These are phyloP conservation scores for Andrena minutula DNA, from an alignment of 2,888 invertebrate genomes.

Conservation along the genomic window DNA sequence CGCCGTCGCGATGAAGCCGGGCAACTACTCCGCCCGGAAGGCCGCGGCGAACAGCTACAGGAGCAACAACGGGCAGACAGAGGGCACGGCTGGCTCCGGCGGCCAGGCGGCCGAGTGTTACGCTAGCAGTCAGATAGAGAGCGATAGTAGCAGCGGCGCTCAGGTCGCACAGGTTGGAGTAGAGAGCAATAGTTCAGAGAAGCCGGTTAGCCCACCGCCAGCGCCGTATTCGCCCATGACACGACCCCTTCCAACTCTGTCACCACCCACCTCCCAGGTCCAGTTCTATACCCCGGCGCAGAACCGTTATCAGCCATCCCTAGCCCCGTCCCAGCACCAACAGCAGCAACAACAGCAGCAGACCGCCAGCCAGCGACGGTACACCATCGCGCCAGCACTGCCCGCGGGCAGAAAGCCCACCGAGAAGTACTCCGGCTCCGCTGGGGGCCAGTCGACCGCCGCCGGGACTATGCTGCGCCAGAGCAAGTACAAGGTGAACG, in stretches of 20 bases:
- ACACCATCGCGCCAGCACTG: slow-evolving; percentile 61
- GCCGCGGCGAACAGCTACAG: slow-evolving; percentile 52
- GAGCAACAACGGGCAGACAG: slow-evolving; percentile 45
- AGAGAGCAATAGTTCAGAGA: slow-evolving; percentile 55
- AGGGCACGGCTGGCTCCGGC: slow-evolving; percentile 28
- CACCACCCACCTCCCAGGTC: slow-evolving; percentile 82
- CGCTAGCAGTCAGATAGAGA: slow-evolving; percentile 33
- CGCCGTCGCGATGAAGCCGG: slow-evolving; percentile 30
- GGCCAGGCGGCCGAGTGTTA: slow-evolving; percentile 49
- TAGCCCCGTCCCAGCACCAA: slow-evolving; percentile 68
- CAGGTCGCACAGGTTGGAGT: slow-evolving; percentile 8
- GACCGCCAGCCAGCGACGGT: slow-evolving; percentile 74
- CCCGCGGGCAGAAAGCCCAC: slow-evolving; percentile 66
- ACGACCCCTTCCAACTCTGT: slow-evolving; percentile 80
- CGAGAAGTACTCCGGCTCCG: slow-evolving; percentile 71
- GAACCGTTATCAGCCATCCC: slow-evolving; percentile 76
- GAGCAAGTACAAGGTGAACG: slow-evolving; percentile 81
- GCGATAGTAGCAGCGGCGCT: slow-evolving; percentile 14
- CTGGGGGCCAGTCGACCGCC: slow-evolving; percentile 65
- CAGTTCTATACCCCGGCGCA: slow-evolving; percentile 79
- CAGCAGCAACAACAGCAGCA: slow-evolving; percentile 69
- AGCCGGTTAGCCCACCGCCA: slow-evolving; percentile 78
- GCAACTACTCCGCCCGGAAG: slow-evolving; percentile 60
- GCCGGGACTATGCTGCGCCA: slow-evolving; percentile 71
- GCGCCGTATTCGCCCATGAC: slow-evolving; percentile 80